phyloP scores from a whole-genome alignment of 2,113 vertebrate genomes.

The Elachura formosa region DNA sequence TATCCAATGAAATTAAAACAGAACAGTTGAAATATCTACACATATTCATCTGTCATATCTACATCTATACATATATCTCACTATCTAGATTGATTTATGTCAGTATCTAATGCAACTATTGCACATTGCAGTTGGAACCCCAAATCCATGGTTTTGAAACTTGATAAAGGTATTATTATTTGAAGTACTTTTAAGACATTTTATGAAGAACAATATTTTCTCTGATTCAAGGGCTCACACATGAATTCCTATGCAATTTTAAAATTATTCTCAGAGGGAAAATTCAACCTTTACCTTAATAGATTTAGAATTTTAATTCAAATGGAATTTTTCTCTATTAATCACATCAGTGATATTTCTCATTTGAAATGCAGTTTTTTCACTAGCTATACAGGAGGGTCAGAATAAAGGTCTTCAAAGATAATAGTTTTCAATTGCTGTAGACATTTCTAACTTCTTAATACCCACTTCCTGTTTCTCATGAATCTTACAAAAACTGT shows the following conservation, averaged over 20 bases:
- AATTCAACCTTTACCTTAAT: not conserved
- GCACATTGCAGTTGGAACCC: not conserved
- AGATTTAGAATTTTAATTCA: not conserved
- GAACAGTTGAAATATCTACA: not conserved
- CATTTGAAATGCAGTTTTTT: not conserved
- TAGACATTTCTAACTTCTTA: not conserved
- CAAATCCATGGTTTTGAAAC: not conserved
- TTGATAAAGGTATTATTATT: not conserved
- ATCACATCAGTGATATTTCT: not conserved
- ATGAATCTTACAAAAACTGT: not conserved
- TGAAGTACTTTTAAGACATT: not conserved
- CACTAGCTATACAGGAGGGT: not conserved
- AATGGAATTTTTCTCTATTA: not conserved
- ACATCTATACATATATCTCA: not conserved
- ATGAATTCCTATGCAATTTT: not conserved
- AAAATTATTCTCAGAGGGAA: not conserved
- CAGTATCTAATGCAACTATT: not conserved
- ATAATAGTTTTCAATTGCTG: not conserved
- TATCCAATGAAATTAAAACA: not conserved
- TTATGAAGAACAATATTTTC: not conserved
- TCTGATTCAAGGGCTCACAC: not conserved
- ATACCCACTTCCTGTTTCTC: not conserved
- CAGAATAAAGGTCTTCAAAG: not conserved
- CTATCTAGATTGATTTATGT: not conserved
- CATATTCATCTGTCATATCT: not conserved